Evolutionary conservation across 2,797 vertebrate species (phyloP).

Genomic region (Gymnoscopelus braueri): DNA sequence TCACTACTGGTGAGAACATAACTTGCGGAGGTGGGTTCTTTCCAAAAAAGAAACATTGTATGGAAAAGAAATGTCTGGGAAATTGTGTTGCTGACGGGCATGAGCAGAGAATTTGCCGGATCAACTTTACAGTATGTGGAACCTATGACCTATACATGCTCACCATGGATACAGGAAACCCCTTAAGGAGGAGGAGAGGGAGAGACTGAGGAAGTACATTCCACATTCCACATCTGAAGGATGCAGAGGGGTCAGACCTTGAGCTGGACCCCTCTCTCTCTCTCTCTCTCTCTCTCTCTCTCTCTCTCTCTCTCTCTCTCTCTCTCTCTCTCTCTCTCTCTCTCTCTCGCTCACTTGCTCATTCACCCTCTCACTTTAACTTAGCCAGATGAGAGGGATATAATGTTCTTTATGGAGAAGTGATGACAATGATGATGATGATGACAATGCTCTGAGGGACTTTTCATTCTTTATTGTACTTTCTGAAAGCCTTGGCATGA

Average conservation of each 20-base stretch:
- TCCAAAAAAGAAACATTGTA: conserved; percentile 23
- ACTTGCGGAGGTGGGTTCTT: conserved; percentile 15
- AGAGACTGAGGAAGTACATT: conserved; percentile 72
- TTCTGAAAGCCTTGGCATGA: not conserved
- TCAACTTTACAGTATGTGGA: conserved; percentile 49
- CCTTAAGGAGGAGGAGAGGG: conserved; percentile 46
- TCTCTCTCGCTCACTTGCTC: conserved; percentile 14
- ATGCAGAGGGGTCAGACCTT: conserved; percentile 56
- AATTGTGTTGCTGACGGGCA: conserved; percentile 34
- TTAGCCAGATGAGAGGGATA: conserved; percentile 28
- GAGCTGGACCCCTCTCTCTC: conserved; percentile 37
- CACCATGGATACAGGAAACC: conserved; percentile 68
- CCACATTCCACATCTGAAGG: conserved; percentile 68
- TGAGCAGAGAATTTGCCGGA: conserved; percentile 43
- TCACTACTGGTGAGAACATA: not conserved
- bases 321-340: conserved; percentile 13
- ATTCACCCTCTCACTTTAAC: no score
- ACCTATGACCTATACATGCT: conserved; percentile 50
- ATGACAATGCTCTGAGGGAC: conserved; percentile 4
- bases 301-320: conserved; percentile 28
- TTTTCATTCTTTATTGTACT: conserved; percentile 16
- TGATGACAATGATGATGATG: conserved; percentile 15
- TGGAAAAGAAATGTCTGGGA: conserved; percentile 41
- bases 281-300: conserved; percentile 31
- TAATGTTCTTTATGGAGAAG: not conserved